Conservation (phyloP, 2,888 invertebrate genomes). For the Drosophila antonietae region DNA sequence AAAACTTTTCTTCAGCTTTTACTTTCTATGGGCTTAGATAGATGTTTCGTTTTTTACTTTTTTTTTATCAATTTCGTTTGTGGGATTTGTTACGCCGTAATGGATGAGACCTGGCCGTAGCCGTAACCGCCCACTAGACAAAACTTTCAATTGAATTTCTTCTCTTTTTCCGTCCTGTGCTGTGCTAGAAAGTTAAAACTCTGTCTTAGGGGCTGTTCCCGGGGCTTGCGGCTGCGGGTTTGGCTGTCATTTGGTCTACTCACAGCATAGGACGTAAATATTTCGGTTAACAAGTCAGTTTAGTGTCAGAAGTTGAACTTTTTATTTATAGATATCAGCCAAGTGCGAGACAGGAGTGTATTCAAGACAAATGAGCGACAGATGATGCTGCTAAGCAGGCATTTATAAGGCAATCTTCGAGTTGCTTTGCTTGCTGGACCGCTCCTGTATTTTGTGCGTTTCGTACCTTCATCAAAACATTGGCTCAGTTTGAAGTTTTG, state of each 20-base stretch:
- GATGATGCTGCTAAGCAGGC: not conserved
- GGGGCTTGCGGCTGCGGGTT: slow-evolving; percentile 41
- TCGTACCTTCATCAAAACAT: slow-evolving; percentile 63
- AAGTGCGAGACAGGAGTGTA: slow-evolving; percentile 16
- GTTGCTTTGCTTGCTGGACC: slow-evolving; percentile 29
- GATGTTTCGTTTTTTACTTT: slow-evolving; percentile 24
- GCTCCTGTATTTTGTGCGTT: slow-evolving; percentile 50
- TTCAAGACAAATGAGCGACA: not conserved
- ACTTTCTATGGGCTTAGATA: slow-evolving; percentile 63
- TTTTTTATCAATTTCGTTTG: slow-evolving; percentile 78
- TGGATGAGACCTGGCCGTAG: slow-evolving; percentile 61
- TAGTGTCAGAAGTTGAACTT: slow-evolving; percentile 74
- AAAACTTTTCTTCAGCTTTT: slow-evolving; percentile 75
- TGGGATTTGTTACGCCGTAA: slow-evolving; percentile 80
- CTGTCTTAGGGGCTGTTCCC: slow-evolving; percentile 54
- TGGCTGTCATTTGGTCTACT: slow-evolving; percentile 61
- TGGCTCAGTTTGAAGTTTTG: slow-evolving; percentile 45
- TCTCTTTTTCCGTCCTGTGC: not conserved
- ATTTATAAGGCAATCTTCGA: not conserved
- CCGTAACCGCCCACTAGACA: slow-evolving; percentile 69
- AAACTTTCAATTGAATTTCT: slow-evolving; percentile 82
- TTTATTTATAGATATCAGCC: slow-evolving; percentile 63
- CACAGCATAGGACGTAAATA: slow-evolving; percentile 62
- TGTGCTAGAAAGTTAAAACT: slow-evolving; percentile 49
- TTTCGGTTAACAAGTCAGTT: slow-evolving; percentile 82